Evolutionary conservation across 2,113 vertebrate species (phyloP).

Genomic region (Bagarius yarrelli): DNA sequence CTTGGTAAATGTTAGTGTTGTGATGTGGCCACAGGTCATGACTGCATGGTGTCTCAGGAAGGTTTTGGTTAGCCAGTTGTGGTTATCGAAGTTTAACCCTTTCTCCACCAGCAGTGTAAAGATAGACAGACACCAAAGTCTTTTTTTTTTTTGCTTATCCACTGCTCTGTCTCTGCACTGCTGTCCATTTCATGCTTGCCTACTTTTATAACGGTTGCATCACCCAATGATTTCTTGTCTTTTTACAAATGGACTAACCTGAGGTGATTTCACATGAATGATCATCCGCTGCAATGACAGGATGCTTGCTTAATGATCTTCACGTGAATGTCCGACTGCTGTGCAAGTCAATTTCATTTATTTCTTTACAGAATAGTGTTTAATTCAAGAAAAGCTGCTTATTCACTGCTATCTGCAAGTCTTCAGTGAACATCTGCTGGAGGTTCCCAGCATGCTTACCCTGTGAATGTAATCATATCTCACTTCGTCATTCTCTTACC

Average conservation of each 20-base stretch:
- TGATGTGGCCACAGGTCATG: background rate
- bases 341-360: background rate
- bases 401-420: background rate
- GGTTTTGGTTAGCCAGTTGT: background rate
- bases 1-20: too few species aligned
- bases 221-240: background rate
- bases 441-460: constrained; percentile 4
- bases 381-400: background rate
- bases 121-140: background rate
- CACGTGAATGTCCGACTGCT: background rate
- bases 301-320: background rate
- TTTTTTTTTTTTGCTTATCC: background rate
- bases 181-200: background rate
- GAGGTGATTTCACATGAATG: background rate
- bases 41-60: background rate
- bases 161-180: background rate
- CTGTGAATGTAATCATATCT: constrained; percentile 5
- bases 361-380: background rate
- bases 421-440: constrained; percentile 48
- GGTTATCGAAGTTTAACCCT: background rate
- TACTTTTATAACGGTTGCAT: too few species aligned
- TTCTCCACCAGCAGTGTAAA: background rate
- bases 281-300: background rate
- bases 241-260: constrained; percentile 4
- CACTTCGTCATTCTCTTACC: constrained; percentile 42